Conservation (phyloP, 2,113 vertebrate species). For the Muntiacus reevesi region DNA sequence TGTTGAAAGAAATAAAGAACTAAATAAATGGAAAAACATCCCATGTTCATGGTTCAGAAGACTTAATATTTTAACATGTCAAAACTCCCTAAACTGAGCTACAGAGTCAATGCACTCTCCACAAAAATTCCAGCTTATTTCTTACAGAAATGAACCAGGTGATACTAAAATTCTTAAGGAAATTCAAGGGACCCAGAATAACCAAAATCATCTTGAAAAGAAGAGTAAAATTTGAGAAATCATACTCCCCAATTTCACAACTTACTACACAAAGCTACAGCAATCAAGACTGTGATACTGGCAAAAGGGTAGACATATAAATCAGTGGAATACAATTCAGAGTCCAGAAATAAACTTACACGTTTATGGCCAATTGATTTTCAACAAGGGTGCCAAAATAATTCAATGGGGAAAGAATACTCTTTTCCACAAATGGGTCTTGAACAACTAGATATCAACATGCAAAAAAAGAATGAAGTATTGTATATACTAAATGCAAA, state of each 20-base stretch:
- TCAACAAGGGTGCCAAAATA: neutral
- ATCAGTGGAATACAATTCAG: neutral
- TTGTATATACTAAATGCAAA: neutral
- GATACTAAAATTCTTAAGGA: neutral
- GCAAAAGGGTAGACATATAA: neutral
- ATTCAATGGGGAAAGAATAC: neutral
- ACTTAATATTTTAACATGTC: neutral
- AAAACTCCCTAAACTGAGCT: neutral
- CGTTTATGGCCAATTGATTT: neutral
- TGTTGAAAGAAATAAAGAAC: neutral
- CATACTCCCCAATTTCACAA: neutral
- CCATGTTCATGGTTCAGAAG: neutral
- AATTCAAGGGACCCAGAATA: neutral
- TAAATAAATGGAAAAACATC: slow-evolving; percentile 23
- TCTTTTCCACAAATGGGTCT: neutral
- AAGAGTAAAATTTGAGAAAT: neutral
- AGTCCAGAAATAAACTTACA: neutral
- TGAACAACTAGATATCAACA: neutral
- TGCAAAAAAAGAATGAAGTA: neutral
- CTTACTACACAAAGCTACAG: neutral
- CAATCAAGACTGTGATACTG: neutral
- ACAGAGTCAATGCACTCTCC: neutral
- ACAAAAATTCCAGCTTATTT: neutral
- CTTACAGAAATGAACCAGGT: neutral
- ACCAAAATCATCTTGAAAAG: neutral